Base-by-base conservation (phyloP, 1,140 invertebrate species). In the Palaemon carinicauda region DNA sequence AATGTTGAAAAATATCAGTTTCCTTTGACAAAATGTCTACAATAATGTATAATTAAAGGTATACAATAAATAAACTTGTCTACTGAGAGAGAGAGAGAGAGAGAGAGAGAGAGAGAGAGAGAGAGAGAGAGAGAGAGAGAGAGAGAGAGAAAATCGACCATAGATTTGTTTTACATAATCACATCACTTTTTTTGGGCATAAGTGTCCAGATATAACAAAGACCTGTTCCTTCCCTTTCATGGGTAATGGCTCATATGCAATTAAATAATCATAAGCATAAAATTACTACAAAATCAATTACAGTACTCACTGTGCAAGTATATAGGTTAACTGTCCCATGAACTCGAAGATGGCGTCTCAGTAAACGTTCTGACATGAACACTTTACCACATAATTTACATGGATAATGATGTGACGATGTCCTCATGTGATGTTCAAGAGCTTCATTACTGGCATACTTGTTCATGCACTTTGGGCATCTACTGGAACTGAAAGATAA, bases 351-450 rank as follows among this genome's bases (percentile, higher is more conserved):
- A 90, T 95, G 95, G 87, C 94, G 93, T 54, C 93, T 93, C 41
- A 93, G 91, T 90, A 95, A 95, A 88, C 95, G 93, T 88, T 95
- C 94, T 19, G 94, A 95, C 90, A 94, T 94, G 88, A 95, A 95
- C 60, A 92, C 92, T 89, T 95, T 95, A 24, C 93, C 92, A 90
- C 95, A 96, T 89, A 94, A 93, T 10, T 93, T 92, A 90, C 95
- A 96, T 0, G 92, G 91, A 89, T 95, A 95, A 87, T 94, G 92
- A 89, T 95, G 95, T 24, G 93, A 94, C 1, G 94, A 93, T 4
- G 94, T 95, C 19, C 93, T 91, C 82, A 94, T 91, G 90, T 95
- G 95, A 88, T 95, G 94, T 73, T 95, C 93, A 77, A 95, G 90
- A 19, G 94, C 94, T 87, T 95, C 94, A 19, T 94, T 91, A 87